Conservation (phyloP, 2,113 vertebrate species). For the Scortum barcoo region DNA sequence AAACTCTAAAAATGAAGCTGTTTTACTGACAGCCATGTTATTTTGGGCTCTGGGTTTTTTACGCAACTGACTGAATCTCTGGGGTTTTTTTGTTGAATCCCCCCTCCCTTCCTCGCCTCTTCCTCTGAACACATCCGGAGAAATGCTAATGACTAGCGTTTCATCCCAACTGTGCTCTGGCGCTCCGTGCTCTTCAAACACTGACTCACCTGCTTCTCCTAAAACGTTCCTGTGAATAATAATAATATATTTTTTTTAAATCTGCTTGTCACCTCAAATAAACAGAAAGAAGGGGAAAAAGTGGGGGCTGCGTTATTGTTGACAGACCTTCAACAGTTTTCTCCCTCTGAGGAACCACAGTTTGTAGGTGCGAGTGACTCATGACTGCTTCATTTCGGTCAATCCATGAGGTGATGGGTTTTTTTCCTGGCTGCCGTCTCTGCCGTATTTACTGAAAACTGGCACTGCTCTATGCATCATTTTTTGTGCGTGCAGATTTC, state of each 20-base stretch:
- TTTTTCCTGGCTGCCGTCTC: conserved; percentile 60
- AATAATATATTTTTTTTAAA: conserved; percentile 39
- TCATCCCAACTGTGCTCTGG: conserved; percentile 60
- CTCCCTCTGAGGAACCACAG: conserved; percentile 2
- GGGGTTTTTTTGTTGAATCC: conserved; percentile 54
- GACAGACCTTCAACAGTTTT: conserved; percentile 37
- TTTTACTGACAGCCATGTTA: conserved; percentile 57
- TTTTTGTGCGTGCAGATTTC: conserved; percentile 22
- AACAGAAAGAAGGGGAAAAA: conserved; percentile 5
- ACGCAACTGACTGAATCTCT: conserved; percentile 49
- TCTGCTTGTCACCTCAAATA: conserved; percentile 31
- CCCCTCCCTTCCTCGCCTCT: conserved; percentile 26
- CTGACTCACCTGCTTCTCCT: conserved; percentile 65
- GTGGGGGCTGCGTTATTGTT: conserved; percentile 14
- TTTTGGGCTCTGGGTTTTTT: conserved; percentile 57
- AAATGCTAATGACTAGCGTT: conserved; percentile 78
- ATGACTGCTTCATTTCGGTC: conserved; percentile 47
- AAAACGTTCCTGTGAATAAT: conserved; percentile 68
- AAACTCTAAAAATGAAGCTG: conserved; percentile 59
- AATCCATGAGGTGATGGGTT: conserved; percentile 36
- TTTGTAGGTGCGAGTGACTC: conserved; percentile 62
- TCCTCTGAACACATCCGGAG: conserved; percentile 73
- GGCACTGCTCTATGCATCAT: conserved; percentile 22
- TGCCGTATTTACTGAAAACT: conserved; percentile 58
- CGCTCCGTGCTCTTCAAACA: conserved; percentile 49